Evolutionary conservation across 2,888 invertebrate genomes (phyloP).

Genomic region (Alloplasta piceator): DNA sequence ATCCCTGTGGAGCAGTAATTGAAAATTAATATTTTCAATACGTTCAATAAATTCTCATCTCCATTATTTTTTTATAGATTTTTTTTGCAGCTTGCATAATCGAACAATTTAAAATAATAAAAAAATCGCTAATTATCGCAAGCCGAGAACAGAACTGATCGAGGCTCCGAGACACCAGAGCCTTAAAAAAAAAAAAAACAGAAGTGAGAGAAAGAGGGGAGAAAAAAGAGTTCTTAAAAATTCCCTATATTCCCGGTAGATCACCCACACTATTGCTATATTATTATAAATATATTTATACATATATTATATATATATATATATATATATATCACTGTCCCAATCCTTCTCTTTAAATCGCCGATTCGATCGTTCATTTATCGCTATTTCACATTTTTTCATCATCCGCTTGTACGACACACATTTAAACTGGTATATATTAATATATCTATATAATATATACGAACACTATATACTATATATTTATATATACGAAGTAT

Average conservation of each 20-base stretch:
- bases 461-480: slow-evolving; percentile 24
- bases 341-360: slow-evolving; percentile 67
- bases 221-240: slow-evolving; percentile 42
- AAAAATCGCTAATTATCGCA: slow-evolving; percentile 9
- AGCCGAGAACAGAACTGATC: slow-evolving; percentile 68
- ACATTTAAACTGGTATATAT: no score
- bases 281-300: slow-evolving; percentile 47
- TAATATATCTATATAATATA: slow-evolving; percentile 38
- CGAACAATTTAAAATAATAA: no score
- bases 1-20: no score
- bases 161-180: slow-evolving; percentile 75
- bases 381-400: slow-evolving; percentile 71
- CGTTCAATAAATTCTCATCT: no score
- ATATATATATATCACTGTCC: slow-evolving; percentile 64
- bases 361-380: slow-evolving; percentile 72
- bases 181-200: slow-evolving; percentile 19
- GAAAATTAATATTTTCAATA: no score
- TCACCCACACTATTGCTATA: slow-evolving; percentile 57
- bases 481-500: slow-evolving; percentile 29
- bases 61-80: no score
- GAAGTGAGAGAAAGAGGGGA: slow-evolving; percentile 37
- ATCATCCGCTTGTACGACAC: slow-evolving; percentile 60
- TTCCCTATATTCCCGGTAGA: slow-evolving; percentile 51
- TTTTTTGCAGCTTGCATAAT: no score
- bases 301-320: slow-evolving; percentile 26